Conservation (phyloP, 2,113 vertebrate genomes). For the Psittacula cyanocephala region DNA sequence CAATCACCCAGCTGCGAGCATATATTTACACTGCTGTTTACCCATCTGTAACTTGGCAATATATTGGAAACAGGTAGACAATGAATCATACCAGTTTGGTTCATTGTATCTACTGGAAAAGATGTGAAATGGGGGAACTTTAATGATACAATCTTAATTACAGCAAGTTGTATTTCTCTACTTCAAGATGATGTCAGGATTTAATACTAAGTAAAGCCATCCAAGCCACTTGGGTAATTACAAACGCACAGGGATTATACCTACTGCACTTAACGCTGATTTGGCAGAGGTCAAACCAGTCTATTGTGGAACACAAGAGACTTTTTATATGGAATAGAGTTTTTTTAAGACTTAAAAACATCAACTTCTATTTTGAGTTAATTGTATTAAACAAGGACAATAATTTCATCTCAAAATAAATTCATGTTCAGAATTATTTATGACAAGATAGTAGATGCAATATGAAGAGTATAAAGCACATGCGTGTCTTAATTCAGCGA, state of each 20-base stretch:
- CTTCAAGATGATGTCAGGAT: constrained; percentile 24
- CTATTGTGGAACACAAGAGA: neutral
- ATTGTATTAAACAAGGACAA: neutral
- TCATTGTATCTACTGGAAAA: constrained; percentile 1
- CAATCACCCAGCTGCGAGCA: neutral
- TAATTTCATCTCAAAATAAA: neutral
- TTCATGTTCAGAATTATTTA: neutral
- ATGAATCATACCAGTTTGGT: neutral
- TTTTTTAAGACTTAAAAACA: neutral
- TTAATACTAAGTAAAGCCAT: neutral
- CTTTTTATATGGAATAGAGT: neutral
- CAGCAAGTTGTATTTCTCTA: neutral
- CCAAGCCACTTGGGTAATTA: constrained; percentile 15
- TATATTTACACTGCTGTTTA: constrained; percentile 18
- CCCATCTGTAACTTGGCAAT: constrained; percentile 23
- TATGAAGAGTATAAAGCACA: neutral
- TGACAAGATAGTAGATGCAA: neutral
- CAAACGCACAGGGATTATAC: neutral
- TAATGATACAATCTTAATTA: neutral
- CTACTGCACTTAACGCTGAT: neutral
- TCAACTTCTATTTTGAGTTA: neutral
- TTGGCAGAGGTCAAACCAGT: neutral
- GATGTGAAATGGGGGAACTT: neutral
- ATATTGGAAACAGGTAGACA: neutral
- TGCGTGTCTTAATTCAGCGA: neutral